Percentiles rank a stretch among this genome's conserved stretches.
Conservation (phyloP, 2,113 vertebrate species). For the Gila orcuttii region DNA sequence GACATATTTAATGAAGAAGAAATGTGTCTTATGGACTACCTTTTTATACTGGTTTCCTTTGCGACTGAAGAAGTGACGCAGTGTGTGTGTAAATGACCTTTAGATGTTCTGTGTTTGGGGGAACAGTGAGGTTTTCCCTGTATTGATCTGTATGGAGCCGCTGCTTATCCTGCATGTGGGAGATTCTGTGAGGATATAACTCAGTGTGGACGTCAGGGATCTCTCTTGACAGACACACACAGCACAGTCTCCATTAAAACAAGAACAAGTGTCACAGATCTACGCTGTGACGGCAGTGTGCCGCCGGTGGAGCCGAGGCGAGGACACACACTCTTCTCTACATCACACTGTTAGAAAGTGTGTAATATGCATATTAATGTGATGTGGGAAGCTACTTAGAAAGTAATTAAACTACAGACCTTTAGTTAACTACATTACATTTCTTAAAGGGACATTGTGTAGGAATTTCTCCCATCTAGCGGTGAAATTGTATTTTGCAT, state of each 20-base stretch:
- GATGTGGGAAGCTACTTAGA: not conserved
- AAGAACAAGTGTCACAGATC: not conserved
- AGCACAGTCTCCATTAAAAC: constrained; percentile 30
- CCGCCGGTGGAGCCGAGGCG: not conserved
- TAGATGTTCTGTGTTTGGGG: no score
- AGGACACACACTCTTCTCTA: not conserved
- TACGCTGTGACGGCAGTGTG: not conserved
- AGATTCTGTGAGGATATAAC: constrained; percentile 50
- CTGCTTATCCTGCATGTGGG: constrained; percentile 41
- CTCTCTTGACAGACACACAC: constrained; percentile 49
- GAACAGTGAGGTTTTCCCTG: not conserved
- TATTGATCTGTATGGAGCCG: constrained; percentile 49
- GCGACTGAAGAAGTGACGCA: not conserved
- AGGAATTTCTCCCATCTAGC: no score
- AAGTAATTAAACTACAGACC: not conserved
- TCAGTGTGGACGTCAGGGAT: constrained; percentile 49
- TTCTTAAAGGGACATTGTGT: no score
- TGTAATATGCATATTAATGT: constrained; percentile 52
- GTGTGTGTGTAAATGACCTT: not conserved
- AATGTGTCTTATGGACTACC: no score
- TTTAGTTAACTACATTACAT: not conserved
- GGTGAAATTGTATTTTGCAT: no score
- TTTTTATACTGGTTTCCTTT: no score
- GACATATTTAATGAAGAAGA: no score
- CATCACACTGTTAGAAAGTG: not conserved